These are phyloP conservation scores for Rotaria macrura DNA, from an alignment of 2,888 invertebrate species.

Conservation along the genomic window DNA sequence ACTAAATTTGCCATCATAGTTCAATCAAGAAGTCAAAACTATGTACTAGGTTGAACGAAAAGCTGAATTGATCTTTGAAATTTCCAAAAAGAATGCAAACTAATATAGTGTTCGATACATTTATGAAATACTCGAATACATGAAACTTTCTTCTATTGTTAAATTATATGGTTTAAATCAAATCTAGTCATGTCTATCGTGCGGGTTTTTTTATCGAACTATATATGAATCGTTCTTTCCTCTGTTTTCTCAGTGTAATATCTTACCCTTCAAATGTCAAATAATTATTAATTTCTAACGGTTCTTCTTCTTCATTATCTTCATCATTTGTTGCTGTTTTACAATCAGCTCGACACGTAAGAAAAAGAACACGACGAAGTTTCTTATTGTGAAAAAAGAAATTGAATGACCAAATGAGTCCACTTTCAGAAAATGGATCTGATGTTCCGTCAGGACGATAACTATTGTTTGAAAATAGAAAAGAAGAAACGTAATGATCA, in stretches of 20 bases:
- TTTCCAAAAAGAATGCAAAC: no score
- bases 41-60: no score
- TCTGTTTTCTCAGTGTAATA: background rate
- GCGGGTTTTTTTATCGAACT: no score
- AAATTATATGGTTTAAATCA: no score
- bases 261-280: slow-evolving; percentile 15
- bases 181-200: no score
- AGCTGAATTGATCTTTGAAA: no score
- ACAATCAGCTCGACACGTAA: slow-evolving; percentile 49
- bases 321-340: background rate
- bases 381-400: slow-evolving; percentile 97
- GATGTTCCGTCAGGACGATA: slow-evolving; percentile 90
- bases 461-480: slow-evolving; percentile 52
- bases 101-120: no score
- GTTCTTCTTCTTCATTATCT: background rate
- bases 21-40: no score
- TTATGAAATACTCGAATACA: no score
- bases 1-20: no score
- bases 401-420: slow-evolving; percentile 95
- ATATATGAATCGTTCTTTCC: background rate
- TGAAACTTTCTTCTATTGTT: no score
- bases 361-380: slow-evolving; percentile 88
- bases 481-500: background rate
- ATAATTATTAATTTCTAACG: background rate
- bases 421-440: slow-evolving; percentile 95